Evolutionary conservation across 2,797 vertebrate genomes (phyloP).

Genomic region (Periophthalmus magnuspinnatus): DNA sequence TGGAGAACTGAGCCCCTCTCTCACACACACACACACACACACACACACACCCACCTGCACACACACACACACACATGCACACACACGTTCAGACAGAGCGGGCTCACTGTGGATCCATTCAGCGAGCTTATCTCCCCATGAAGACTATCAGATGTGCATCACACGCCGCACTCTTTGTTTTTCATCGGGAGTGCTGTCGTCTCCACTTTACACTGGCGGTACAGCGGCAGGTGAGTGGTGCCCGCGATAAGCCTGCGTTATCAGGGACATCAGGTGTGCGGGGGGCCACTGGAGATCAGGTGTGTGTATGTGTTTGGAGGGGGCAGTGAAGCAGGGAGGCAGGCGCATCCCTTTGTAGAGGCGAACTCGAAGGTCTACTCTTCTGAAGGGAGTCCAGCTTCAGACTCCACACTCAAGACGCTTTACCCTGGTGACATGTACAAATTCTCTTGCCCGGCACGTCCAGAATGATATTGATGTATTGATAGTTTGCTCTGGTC

Average conservation of each 20-base stretch:
- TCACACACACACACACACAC: conserved; percentile 18
- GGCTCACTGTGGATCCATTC: conserved; percentile 42
- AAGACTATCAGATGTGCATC: conserved; percentile 55
- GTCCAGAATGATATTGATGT: no score
- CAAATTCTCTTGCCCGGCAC: no score
- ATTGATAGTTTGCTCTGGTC: no score
- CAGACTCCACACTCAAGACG: background rate
- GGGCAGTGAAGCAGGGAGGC: background rate
- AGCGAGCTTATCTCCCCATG: conserved; percentile 50
- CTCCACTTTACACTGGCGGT: conserved; percentile 28
- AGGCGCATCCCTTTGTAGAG: background rate
- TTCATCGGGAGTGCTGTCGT: conserved; percentile 33
- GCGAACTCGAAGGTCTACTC: background rate
- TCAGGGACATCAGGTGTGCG: conserved; percentile 41
- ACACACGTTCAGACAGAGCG: conserved; percentile 19
- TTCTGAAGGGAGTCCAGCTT: background rate
- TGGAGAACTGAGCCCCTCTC: conserved; percentile 35
- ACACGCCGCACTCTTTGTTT: conserved; percentile 41
- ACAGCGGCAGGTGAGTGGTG: conserved; percentile 36
- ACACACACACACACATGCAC: conserved; percentile 17
- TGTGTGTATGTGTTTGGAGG: no score
- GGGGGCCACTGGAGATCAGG: conserved; percentile 33
- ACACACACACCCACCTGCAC: conserved; percentile 18
- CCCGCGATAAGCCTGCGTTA: conserved; percentile 47
- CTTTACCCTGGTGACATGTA: no score